Conservation (phyloP, 2,797 vertebrate genomes). For the Thunnus albacares region DNA sequence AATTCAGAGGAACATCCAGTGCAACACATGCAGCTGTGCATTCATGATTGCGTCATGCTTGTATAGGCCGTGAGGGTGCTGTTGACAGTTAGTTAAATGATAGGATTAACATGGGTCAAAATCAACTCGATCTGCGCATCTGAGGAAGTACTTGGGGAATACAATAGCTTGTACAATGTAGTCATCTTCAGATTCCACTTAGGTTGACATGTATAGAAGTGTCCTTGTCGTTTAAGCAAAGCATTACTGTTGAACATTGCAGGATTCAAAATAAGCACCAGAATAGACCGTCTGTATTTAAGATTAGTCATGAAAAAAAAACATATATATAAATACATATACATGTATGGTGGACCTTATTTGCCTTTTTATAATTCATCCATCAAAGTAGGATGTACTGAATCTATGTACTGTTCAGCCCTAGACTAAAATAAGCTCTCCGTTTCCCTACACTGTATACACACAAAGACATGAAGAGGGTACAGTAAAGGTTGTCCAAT, state of each 20-base stretch:
- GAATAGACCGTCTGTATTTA: neutral
- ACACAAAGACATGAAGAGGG: slow-evolving; percentile 8
- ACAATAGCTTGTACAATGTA: neutral
- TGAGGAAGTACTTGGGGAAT: neutral
- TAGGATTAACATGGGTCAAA: neutral
- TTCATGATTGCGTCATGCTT: slow-evolving; percentile 18
- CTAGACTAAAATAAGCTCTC: neutral
- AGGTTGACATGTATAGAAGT: neutral
- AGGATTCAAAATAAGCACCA: slow-evolving; percentile 20
- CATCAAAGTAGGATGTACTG: too few species aligned
- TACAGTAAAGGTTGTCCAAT: slow-evolving; percentile 27
- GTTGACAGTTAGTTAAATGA: slow-evolving; percentile 30
- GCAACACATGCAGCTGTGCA: slow-evolving; percentile 7
- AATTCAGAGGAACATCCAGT: slow-evolving; percentile 24
- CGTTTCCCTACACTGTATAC: neutral
- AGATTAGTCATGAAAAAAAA: neutral
- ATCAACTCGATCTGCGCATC: slow-evolving; percentile 11
- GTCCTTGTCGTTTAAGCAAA: slow-evolving; percentile 2
- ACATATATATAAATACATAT: neutral
- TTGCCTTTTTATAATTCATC: neutral
- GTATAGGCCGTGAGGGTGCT: neutral
- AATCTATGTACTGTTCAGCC: too few species aligned
- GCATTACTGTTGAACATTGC: neutral
- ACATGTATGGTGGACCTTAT: neutral
- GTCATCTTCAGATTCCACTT: too few species aligned